These are phyloP conservation scores for Passer montanus DNA, from an alignment of 2,113 vertebrate genomes.

Conservation along the genomic window DNA sequence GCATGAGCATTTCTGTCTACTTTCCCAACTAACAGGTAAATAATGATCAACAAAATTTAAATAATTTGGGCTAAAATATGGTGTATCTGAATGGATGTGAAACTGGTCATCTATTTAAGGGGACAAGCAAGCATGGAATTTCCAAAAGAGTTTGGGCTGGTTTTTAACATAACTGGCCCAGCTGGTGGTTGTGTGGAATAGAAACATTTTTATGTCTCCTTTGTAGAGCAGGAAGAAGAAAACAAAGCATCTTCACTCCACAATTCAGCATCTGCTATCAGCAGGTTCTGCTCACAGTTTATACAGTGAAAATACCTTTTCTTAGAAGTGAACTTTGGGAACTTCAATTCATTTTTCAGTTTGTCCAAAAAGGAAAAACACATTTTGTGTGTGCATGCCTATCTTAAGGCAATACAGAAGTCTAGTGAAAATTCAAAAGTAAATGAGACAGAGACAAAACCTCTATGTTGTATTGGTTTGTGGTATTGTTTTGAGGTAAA, in stretches of 20 bases:
- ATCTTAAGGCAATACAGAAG: neutral
- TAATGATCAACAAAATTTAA: neutral
- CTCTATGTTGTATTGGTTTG: neutral
- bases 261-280: neutral
- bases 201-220: neutral
- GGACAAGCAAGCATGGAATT: neutral
- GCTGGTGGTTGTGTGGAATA: neutral
- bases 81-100: neutral
- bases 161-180: neutral
- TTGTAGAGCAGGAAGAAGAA: neutral
- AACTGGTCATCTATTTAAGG: neutral
- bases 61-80: neutral
- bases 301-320: neutral
- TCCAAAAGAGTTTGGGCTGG: neutral
- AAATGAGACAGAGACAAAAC: neutral
- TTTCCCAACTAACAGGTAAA: neutral
- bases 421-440: neutral
- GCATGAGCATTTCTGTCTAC: neutral
- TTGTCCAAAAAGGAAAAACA: neutral
- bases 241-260: neutral
- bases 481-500: neutral
- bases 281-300: neutral
- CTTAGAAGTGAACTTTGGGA: neutral
- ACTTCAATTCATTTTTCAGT: neutral
- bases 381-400: rapidly evolving